Evolutionary conservation across 30 jellyfish, hydroid and myxozoan species (phyloP), one percentile per base, ranked within the genome.

Genomic region (Hydractinia symbiolongicarpus): DNA sequence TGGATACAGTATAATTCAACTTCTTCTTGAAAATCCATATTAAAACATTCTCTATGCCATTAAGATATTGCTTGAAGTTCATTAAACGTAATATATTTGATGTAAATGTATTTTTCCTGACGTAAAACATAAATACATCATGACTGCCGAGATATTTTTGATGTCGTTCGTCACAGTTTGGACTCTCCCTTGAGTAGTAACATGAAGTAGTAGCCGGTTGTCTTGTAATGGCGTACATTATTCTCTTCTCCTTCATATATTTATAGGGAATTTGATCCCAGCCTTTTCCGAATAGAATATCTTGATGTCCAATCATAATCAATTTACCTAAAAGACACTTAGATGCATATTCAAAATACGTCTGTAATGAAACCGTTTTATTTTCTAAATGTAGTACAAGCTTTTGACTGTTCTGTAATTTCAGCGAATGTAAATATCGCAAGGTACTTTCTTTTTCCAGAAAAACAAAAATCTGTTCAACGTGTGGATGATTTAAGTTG

Each of bases 161-260:
- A 2, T 0, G 2, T 30, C 44, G 44, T 30, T 30, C 44, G 44
- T 30, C 44, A 30, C 44, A 30, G 44, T 30, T 30, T 2, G 44
- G 44, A 30, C 44, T 30, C 2, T 30, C 2, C 44, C 44, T 30
- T 30, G 74, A n/a, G 40, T 6, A 44, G 19, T 13, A n/a, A 13
- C 74, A 64, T 64, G 9, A 4, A n/a, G 74, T n/a, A 64, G 74
- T 64, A 6, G 74, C 19, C 19, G 74, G 52, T n/a, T 64, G 74
- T 64, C 74, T 64, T 64, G 74, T 64, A 7, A 64, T n/a, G 74
- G 17, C 9, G 40, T 64, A 64, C 74, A 64, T 64, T 51, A 64
- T 7, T 13, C 40, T 64, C 9, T 64, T 64, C 52, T 51, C 40
- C 4, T 64, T 64, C 17, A 64, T n/a, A 64, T 64, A 6, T 64